Evolutionary conservation across 2,113 vertebrate genomes (phyloP), one percentile per base, ranked within the genome.

Genomic region (Pungitius pungitius): DNA sequence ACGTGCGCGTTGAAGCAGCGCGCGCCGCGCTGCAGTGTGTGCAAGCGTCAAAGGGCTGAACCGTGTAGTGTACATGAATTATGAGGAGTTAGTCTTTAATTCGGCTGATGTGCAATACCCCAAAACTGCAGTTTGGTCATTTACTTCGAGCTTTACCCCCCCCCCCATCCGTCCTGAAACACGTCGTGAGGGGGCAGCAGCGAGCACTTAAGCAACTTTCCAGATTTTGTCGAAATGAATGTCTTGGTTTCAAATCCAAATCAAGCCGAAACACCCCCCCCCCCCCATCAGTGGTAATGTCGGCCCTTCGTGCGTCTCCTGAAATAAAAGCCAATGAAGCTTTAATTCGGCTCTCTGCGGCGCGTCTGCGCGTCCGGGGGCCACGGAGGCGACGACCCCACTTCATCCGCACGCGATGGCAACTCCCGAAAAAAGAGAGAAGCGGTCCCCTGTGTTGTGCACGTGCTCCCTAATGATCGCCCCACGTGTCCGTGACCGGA

Each of bases 401-500:
- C 18, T 49, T 10, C 45, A 9, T 13, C 18, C 18, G n/a, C 3
- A 24, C 5, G 22, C 22, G 7, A 12, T 5, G 49, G 12, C n/a
- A n/a, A n/a, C n/a, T n/a, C n/a, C n/a, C n/a, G n/a, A n/a, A n/a
- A n/a, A n/a, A n/a, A n/a, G n/a, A 12, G 39, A 12, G 39, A 3
- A 8, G 39, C 10, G 39, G 40, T 4, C 1, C 12, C 1, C 39
- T 12, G 40, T 13, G 40, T 42, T 42, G 12, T 13, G 4, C 40
- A 14, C 14, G 4, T 14, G 40, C 12, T 2, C 11, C 47, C 15
- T 2, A 8, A 1, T 33, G 51, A 27, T 6, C 8, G 8, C 30
- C 39, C 59, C 54, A 63, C 13, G 20, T 43, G 62, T 40, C 56
- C 56, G 33, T 47, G 2, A 87, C 80, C 22, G 49, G 73, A 63